Conservation (phyloP, 1,140 invertebrate genomes). For the Adoxophyes honmai region DNA sequence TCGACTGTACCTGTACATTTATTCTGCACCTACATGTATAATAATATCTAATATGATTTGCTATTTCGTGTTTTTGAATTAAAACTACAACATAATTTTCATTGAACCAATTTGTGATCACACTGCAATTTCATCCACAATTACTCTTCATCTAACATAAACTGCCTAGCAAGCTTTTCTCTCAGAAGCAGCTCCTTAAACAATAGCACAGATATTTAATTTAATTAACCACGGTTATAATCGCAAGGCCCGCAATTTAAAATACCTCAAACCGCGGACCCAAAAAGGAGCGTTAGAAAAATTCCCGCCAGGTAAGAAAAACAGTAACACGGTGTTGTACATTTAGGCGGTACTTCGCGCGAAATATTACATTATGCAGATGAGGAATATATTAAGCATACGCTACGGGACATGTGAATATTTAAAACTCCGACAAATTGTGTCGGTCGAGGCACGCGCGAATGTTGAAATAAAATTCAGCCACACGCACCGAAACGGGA, state of each 20-base stretch:
- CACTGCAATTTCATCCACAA: no score
- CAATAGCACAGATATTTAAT: no score
- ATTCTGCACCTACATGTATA: no score
- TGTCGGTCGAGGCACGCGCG: conserved; percentile 40
- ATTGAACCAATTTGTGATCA: no score
- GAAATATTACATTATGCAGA: conserved; percentile 48
- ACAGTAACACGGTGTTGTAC: conserved; percentile 25
- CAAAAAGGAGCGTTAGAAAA: conserved; percentile 17
- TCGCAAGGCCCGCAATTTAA: neutral
- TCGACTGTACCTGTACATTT: no score
- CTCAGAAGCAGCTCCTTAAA: no score
- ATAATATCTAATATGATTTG: no score
- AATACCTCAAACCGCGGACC: conserved; percentile 10
- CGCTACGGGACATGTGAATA: conserved; percentile 45
- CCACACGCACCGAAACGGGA: conserved; percentile 39
- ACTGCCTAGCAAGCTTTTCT: no score
- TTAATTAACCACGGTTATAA: no score
- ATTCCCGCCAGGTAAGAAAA: conserved; percentile 25
- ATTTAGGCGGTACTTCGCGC: conserved; percentile 28
- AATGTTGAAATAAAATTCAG: conserved; percentile 47
- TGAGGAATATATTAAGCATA: conserved; percentile 47
- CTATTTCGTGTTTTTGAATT: no score
- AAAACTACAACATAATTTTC: no score
- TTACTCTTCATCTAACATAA: no score
- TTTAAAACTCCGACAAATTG: conserved; percentile 55